These are phyloP conservation scores for Cyclophora albipunctata DNA, from an alignment of 2,888 invertebrate genomes.

Conservation along the genomic window DNA sequence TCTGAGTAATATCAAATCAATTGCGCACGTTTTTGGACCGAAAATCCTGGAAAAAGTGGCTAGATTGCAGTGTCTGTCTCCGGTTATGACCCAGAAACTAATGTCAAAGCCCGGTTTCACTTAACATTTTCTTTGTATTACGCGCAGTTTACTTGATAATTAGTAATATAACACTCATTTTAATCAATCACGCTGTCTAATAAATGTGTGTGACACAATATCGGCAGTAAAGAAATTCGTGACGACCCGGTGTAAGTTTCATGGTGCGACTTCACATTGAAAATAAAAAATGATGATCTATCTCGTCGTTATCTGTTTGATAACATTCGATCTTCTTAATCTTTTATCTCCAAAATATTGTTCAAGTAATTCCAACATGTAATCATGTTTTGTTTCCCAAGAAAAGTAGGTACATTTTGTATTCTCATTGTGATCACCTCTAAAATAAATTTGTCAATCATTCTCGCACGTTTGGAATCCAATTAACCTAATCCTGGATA, in stretches of 20 bases:
- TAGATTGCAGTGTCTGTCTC: constrained; percentile 43
- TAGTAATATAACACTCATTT: constrained; percentile 13
- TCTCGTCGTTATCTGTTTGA: constrained; percentile 58
- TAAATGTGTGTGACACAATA: constrained; percentile 5
- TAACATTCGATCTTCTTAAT: constrained; percentile 55
- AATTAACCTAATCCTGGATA: not conserved
- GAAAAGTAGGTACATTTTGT: constrained; percentile 49
- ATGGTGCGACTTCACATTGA: constrained; percentile 19
- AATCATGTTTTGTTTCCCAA: constrained; percentile 59
- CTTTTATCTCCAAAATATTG: constrained; percentile 34
- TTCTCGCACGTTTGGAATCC: not conserved
- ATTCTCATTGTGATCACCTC: constrained; percentile 12
- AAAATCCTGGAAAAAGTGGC: constrained; percentile 30
- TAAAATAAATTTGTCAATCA: constrained; percentile 4
- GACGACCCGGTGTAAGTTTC: not conserved
- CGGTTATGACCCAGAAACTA: constrained; percentile 64
- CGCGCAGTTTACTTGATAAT: constrained; percentile 33
- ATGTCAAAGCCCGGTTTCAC: constrained; percentile 70
- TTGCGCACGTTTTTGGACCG: not conserved
- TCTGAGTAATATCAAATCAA: constrained; percentile 14
- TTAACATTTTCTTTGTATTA: constrained; percentile 43
- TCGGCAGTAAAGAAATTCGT: constrained; percentile 18
- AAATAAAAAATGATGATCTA: constrained; percentile 40
- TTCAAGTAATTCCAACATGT: constrained; percentile 10
- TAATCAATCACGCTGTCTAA: constrained; percentile 6